phyloP scores from a whole-genome alignment of 2,888 invertebrate genomes.

The Plagodis pulveraria region DNA sequence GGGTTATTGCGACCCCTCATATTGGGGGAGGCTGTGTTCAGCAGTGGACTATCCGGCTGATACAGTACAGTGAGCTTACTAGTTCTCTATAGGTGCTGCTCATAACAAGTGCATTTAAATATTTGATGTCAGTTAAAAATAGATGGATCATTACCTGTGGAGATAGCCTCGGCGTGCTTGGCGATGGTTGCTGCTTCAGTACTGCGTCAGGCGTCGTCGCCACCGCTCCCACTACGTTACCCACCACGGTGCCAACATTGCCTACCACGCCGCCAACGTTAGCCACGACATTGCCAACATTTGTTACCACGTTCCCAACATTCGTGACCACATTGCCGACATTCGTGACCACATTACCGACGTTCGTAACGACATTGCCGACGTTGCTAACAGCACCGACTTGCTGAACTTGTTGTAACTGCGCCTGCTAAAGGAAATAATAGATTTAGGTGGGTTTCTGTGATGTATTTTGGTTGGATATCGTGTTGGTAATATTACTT shows the following conservation, averaged over 20 bases:
- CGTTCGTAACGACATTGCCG: slow-evolving; percentile 43
- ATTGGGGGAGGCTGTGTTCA: too few relatives aligned
- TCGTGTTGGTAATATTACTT: neutral
- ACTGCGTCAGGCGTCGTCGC: slow-evolving; percentile 60
- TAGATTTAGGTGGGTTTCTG: neutral
- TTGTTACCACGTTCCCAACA: slow-evolving; percentile 43
- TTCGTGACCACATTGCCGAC: slow-evolving; percentile 46
- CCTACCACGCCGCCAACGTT: slow-evolving; percentile 44
- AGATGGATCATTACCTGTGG: slow-evolving; percentile 61
- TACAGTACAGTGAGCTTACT: too few relatives aligned
- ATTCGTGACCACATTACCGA: slow-evolving; percentile 44
- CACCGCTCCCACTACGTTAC: slow-evolving; percentile 46
- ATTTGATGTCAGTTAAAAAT: slow-evolving; percentile 34
- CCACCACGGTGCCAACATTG: slow-evolving; percentile 41
- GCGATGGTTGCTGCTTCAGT: slow-evolving; percentile 75
- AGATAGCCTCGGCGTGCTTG: slow-evolving; percentile 70
- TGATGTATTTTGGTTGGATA: neutral
- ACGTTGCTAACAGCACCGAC: slow-evolving; percentile 56
- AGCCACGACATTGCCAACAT: slow-evolving; percentile 53
- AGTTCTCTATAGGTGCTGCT: too few relatives aligned
- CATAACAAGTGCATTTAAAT: too few relatives aligned
- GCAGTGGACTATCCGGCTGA: too few relatives aligned
- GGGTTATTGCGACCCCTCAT: too few relatives aligned
- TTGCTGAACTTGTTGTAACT: slow-evolving; percentile 87
- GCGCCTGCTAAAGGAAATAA: slow-evolving; percentile 84